Evolutionary conservation across 2,797 vertebrate species (phyloP).

Genomic region (Neosilurus hyrtlii): DNA sequence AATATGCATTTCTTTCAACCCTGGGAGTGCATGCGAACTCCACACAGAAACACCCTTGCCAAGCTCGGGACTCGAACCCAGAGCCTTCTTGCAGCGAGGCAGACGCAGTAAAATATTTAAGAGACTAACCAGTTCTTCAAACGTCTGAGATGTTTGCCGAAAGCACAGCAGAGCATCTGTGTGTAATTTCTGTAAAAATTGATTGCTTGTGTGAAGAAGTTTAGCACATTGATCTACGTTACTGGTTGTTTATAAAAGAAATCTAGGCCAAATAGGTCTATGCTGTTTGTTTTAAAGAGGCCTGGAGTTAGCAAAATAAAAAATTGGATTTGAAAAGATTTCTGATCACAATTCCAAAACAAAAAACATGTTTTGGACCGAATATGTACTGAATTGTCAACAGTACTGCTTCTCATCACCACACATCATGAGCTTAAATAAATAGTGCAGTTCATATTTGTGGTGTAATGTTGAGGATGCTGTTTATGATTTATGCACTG

Average conservation of each 20-base stretch:
- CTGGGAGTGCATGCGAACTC: too few species aligned
- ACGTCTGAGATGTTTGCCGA: neutral
- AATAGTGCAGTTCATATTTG: neutral
- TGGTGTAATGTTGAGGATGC: neutral
- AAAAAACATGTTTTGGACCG: neutral
- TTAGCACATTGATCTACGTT: neutral
- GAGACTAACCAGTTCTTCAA: neutral
- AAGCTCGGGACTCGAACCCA: too few species aligned
- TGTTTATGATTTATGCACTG: neutral
- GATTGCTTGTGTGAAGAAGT: neutral
- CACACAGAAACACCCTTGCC: too few species aligned
- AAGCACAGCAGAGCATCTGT: neutral
- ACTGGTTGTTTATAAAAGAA: neutral
- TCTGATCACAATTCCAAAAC: neutral
- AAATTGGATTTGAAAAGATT: neutral
- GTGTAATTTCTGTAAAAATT: neutral
- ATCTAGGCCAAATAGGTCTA: neutral
- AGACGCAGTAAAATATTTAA: neutral
- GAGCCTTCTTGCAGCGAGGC: too few species aligned
- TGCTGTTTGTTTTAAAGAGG: neutral
- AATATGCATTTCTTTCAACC: too few species aligned
- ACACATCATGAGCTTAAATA: neutral
- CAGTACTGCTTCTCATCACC: neutral
- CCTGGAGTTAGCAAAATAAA: neutral
- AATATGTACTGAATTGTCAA: neutral